A percentile compares a stretch with the other conserved stretches of the same genome.
Conservation (phyloP, 2,797 vertebrate genomes). For the Intellagama lesueurii region DNA sequence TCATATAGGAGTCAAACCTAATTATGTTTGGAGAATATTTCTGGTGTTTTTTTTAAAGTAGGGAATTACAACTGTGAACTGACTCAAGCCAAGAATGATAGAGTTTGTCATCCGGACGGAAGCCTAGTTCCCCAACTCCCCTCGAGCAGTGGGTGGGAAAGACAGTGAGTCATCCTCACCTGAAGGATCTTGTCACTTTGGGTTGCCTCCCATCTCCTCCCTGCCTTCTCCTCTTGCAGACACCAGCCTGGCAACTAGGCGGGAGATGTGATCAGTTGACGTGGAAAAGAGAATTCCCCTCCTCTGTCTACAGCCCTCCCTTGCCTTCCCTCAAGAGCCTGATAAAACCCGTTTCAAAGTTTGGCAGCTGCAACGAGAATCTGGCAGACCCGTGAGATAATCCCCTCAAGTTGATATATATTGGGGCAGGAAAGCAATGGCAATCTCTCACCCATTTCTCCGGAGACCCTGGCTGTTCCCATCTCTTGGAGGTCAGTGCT, state of each 20-base stretch:
- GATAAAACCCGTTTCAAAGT: not conserved
- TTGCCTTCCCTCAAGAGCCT: not conserved
- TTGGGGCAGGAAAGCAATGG: no score
- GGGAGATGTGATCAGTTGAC: slow-evolving; percentile 2
- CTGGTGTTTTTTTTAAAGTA: not conserved
- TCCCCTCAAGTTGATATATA: no score
- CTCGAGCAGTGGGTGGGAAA: not conserved
- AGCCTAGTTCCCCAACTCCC: not conserved
- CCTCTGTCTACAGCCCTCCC: not conserved
- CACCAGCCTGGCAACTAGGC: not conserved
- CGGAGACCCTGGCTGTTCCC: no score
- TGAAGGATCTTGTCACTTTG: not conserved
- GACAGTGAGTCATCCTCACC: not conserved
- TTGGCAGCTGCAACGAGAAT: not conserved
- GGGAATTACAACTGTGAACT: not conserved
- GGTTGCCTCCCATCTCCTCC: not conserved
- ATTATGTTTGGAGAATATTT: not conserved
- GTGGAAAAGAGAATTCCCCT: not conserved
- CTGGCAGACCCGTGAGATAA: no score
- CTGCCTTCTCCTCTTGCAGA: not conserved
- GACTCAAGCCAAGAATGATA: not conserved
- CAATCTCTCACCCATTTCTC: no score
- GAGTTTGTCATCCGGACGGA: not conserved
- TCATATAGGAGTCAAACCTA: not conserved
- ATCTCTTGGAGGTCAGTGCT: no score